These are phyloP conservation scores for Mystacornis crossleyi DNA, from an alignment of 2,113 vertebrate genomes.

Conservation along the genomic window DNA sequence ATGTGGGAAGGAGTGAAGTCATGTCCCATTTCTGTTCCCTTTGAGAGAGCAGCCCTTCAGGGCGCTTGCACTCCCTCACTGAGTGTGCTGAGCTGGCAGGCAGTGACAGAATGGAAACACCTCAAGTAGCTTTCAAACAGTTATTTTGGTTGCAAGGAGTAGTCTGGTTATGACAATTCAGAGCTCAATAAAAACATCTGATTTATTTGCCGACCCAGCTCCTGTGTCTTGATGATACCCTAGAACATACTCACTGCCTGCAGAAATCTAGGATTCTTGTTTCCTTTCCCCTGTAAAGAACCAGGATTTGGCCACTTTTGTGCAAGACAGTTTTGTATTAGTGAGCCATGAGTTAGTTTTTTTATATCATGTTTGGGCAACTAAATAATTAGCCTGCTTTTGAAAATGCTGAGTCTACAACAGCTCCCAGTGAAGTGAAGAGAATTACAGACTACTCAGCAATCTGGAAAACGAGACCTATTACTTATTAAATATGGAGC, in stretches of 20 bases:
- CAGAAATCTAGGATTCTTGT: not conserved
- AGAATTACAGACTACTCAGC: slow-evolving; percentile 53
- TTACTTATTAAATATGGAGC: slow-evolving; percentile 48
- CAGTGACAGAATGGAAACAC: not conserved
- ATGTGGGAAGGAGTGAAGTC: not conserved
- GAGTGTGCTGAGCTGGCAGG: not conserved
- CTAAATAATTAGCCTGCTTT: slow-evolving; percentile 52
- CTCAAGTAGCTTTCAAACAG: not conserved
- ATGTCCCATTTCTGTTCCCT: not conserved
- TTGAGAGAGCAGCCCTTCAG: not conserved
- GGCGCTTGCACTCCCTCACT: not conserved
- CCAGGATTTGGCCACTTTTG: not conserved
- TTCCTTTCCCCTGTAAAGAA: not conserved
- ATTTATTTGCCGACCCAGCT: not conserved
- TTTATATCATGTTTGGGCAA: slow-evolving; percentile 39
- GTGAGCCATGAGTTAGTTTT: slow-evolving; percentile 19
- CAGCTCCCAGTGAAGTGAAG: slow-evolving; percentile 3
- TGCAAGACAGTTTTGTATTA: not conserved
- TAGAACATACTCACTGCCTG: not conserved
- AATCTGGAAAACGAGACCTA: slow-evolving; percentile 21
- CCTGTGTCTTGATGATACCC: not conserved
- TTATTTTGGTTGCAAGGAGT: not conserved
- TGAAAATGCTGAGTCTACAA: slow-evolving; percentile 54
- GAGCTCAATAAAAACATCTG: not conserved
- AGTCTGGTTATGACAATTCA: not conserved